phyloP scores from a whole-genome alignment of 2,888 invertebrate genomes.

The Rotaria sp. region DNA sequence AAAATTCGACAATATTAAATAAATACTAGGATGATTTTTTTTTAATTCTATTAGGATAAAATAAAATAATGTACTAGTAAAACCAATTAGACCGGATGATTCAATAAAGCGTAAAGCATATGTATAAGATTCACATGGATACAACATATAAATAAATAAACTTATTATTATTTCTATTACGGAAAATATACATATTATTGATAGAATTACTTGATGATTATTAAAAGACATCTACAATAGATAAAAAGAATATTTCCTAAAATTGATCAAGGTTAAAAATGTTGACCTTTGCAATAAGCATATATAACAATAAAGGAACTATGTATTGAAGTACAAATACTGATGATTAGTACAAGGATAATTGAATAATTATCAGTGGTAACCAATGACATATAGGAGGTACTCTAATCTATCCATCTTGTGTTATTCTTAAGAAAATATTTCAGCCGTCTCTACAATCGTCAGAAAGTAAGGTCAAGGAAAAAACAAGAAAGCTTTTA shows the following conservation, averaged over 20 bases:
- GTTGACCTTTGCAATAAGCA: background rate
- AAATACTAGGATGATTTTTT: background rate
- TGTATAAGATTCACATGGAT: background rate
- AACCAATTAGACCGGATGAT: background rate
- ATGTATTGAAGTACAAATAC: background rate
- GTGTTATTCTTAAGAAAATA: too few relatives aligned
- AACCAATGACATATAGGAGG: background rate
- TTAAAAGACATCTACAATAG: background rate
- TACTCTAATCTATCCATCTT: too few relatives aligned
- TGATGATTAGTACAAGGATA: background rate
- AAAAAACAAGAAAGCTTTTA: too few relatives aligned
- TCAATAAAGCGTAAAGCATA: background rate
- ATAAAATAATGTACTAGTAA: background rate
- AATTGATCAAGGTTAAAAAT: background rate
- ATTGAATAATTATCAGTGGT: background rate
- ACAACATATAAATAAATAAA: background rate
- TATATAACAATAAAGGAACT: background rate
- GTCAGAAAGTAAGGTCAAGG: too few relatives aligned
- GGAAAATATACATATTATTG: background rate
- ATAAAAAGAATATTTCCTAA: background rate
- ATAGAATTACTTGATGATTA: background rate
- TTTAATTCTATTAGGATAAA: background rate
- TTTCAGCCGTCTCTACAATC: too few relatives aligned
- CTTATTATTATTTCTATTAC: background rate
- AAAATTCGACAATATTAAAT: background rate